Conservation (phyloP, 30 jellyfish, hydroid and myxozoan species). For the Aurelia sp. region DNA sequence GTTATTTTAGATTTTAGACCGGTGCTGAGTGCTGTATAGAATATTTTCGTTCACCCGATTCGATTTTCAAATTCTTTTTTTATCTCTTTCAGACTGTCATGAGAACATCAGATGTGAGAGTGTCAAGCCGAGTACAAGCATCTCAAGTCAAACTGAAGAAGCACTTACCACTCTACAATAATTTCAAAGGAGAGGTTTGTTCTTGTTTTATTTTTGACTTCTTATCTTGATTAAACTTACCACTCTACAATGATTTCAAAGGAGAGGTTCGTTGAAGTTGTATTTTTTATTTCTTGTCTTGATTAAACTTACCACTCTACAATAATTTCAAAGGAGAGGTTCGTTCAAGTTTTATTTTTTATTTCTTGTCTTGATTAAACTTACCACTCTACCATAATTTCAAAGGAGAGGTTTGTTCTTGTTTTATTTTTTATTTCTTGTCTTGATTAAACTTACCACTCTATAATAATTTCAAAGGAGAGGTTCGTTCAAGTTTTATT, state of each 20-base stretch:
- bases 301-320: slow-evolving; percentile 18
- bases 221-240: too few species aligned
- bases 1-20: too few species aligned
- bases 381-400: too few species aligned
- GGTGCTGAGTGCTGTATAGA: not conserved
- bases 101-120: slow-evolving; percentile 69
- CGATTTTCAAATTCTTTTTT: not conserved
- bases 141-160: slow-evolving; percentile 44
- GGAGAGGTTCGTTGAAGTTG: slow-evolving; percentile 55
- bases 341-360: not conserved
- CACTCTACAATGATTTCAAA: slow-evolving; percentile 54
- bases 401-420: too few species aligned
- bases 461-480: slow-evolving; percentile 63
- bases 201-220: too few species aligned
- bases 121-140: slow-evolving; percentile 52
- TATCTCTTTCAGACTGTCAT: slow-evolving; percentile 27
- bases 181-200: too few species aligned
- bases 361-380: not conserved
- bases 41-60: not conserved
- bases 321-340: slow-evolving; percentile 72
- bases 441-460: too few species aligned
- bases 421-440: too few species aligned
- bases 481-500: slow-evolving; percentile 41
- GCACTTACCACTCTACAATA: too few species aligned
- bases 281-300: not conserved